A percentile compares a stretch with the other conserved stretches of the same genome.
These are phyloP conservation scores for Melinaea marsaeus DNA, from an alignment of 2,888 invertebrate genomes.

Conservation along the genomic window DNA sequence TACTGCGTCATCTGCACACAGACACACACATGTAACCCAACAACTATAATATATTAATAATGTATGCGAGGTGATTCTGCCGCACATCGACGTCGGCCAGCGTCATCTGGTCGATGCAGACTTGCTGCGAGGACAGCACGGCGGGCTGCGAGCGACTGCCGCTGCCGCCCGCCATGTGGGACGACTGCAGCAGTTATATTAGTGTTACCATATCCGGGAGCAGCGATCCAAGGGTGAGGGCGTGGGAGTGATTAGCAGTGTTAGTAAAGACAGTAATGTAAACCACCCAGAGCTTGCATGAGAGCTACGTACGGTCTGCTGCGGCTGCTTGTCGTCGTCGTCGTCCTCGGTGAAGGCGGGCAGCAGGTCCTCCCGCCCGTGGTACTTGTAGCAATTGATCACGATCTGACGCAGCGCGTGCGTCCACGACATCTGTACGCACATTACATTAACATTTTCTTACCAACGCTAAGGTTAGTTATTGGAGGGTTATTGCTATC, in stretches of 20 bases:
- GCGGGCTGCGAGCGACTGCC: constrained; percentile 62
- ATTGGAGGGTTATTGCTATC: too few relatives aligned
- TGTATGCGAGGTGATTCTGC: neutral
- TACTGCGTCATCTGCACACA: constrained; percentile 80
- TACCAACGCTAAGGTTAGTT: neutral
- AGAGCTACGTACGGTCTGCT: constrained; percentile 58
- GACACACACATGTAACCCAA: neutral
- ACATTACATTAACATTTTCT: neutral
- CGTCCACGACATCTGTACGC: constrained; percentile 94
- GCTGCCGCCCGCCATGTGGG: constrained; percentile 64
- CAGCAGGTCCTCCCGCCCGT: constrained; percentile 95
- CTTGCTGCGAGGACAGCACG: constrained; percentile 81
- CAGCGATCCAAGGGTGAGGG: constrained; percentile 51
- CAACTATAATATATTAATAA: neutral
- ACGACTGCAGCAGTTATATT: constrained; percentile 27
- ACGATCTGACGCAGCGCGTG: constrained; percentile 97
- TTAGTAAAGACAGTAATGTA: neutral
- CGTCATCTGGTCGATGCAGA: constrained; percentile 88
- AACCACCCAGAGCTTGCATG: neutral
- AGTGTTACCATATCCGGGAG: constrained; percentile 54
- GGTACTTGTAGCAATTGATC: constrained; percentile 98
- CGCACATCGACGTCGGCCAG: constrained; percentile 86
- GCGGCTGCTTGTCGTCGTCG: constrained; percentile 80
- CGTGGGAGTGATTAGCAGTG: constrained; percentile 33
- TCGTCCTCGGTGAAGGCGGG: constrained; percentile 96